phyloP scores from a whole-genome alignment of 2,888 invertebrate species.

The Corbicula japonica region DNA sequence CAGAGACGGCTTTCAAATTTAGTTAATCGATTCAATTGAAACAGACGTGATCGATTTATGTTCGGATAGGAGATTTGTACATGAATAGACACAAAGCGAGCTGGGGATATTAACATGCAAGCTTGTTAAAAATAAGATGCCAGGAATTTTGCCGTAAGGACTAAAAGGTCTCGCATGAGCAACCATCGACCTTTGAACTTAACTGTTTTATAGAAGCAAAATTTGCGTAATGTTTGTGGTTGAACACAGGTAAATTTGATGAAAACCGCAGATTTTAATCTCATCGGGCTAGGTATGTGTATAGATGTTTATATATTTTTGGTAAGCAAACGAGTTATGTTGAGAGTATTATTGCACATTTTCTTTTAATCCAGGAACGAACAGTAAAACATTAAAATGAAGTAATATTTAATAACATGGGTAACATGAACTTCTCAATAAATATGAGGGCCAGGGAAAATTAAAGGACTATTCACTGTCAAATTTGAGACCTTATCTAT shows the following conservation, averaged over 20 bases:
- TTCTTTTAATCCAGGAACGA: no score
- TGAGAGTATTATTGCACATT: no score
- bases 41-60: conserved; percentile 60
- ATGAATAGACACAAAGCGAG: conserved; percentile 63
- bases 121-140: conserved; percentile 52
- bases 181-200: conserved; percentile 40
- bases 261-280: not conserved
- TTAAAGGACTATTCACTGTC: no score
- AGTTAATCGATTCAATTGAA: conserved; percentile 48
- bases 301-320: no score
- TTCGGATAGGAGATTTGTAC: conserved; percentile 51
- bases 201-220: conserved; percentile 16
- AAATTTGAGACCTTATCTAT: no score
- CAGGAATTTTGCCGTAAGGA: conserved; percentile 29
- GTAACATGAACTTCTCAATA: no score
- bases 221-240: not conserved
- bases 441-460: no score
- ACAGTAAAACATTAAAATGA: no score
- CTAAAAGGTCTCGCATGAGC: conserved; percentile 51
- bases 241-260: not conserved
- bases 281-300: no score
- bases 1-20: conserved; percentile 14
- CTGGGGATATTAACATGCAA: conserved; percentile 56
- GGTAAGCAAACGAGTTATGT: no score
- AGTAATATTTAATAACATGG: no score